A percentile compares a stretch with the other conserved stretches of the same genome.
These are phyloP conservation scores for Drosophila mulleri DNA, from an alignment of 2,888 invertebrate genomes.

Conservation along the genomic window DNA sequence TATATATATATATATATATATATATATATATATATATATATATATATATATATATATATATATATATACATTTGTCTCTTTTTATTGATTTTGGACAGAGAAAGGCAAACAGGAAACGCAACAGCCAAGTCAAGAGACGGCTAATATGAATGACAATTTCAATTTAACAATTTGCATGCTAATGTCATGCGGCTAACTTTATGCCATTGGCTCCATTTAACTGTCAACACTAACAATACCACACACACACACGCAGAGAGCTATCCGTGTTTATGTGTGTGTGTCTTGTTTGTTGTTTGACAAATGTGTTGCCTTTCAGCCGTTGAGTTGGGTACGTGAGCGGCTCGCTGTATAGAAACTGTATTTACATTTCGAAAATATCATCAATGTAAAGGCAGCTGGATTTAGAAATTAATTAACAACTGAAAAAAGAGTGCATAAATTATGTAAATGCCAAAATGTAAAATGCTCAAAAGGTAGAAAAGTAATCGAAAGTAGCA, in stretches of 20 bases:
- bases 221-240: constrained; percentile 63
- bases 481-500: neutral
- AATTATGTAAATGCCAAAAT: neutral
- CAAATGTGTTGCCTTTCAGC: constrained; percentile 53
- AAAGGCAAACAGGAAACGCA: constrained; percentile 11
- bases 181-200: constrained; percentile 60
- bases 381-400: neutral
- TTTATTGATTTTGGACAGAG: constrained; percentile 40
- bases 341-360: neutral
- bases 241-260: constrained; percentile 31
- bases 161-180: constrained; percentile 78
- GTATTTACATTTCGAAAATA: neutral
- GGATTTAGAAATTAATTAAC: constrained; percentile 1
- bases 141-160: constrained; percentile 75
- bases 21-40: neutral
- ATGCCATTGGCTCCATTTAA: constrained; percentile 55
- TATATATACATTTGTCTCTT: constrained; percentile 3
- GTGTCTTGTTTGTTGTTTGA: constrained; percentile 56
- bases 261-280: no score
- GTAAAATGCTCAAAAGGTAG: neutral
- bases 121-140: constrained; percentile 60
- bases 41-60: neutral
- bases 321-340: constrained; percentile 32
- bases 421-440: neutral
- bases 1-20: neutral